Conservation (phyloP, 2,888 invertebrate genomes). For the Yponomeuta plumbellus region DNA sequence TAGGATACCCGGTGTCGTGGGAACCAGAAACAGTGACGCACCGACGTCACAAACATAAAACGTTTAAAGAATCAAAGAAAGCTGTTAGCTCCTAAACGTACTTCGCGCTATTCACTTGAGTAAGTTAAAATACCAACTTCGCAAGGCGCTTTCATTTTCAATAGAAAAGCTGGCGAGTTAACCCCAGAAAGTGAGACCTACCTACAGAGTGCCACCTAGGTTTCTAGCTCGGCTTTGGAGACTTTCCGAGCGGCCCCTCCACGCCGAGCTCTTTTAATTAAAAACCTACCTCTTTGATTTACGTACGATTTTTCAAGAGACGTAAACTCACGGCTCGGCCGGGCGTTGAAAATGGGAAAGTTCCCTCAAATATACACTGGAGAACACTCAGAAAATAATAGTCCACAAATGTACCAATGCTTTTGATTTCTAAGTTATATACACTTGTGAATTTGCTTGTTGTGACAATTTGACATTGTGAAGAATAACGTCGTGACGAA, state of each 20-base stretch:
- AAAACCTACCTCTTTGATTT: conserved; percentile 11
- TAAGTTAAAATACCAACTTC: background rate
- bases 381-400: too few relatives aligned
- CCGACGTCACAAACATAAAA: too few relatives aligned
- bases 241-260: background rate
- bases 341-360: background rate
- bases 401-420: too few relatives aligned
- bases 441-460: too few relatives aligned
- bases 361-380: too few relatives aligned
- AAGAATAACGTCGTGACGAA: too few relatives aligned
- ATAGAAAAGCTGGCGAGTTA: background rate
- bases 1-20: too few relatives aligned
- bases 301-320: conserved; percentile 7
- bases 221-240: conserved; percentile 3
- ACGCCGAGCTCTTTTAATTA: conserved; percentile 2
- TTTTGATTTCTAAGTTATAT: too few relatives aligned
- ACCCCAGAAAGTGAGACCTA: background rate
- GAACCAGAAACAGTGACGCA: too few relatives aligned
- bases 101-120: background rate
- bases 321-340: background rate
- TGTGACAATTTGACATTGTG: too few relatives aligned
- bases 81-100: background rate
- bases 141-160: background rate
- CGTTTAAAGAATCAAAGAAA: background rate
- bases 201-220: background rate